Evolutionary conservation across 2,888 invertebrate species (phyloP), one percentile per base, ranked within the genome.

Genomic region (Sinodicranocentrus sp.): DNA sequence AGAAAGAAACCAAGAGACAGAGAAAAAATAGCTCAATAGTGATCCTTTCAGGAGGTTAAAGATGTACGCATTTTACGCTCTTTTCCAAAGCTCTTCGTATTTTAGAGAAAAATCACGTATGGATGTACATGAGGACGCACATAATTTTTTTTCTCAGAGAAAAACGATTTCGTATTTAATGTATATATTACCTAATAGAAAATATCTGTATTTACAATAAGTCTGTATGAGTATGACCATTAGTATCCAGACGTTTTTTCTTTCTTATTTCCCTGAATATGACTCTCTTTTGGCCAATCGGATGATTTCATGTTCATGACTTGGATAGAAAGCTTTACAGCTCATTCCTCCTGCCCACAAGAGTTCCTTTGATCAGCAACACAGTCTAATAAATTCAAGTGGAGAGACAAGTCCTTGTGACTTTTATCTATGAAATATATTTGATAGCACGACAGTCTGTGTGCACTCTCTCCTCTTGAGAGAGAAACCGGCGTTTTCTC

Each of bases 391-490:
- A 87, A 87, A 87, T 87, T 87, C 82, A 70, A 80, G 80, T 77
- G 67, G 77, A 76, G 83, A 67, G 75, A 84, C 78, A 54, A 84
- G 84, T 77, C 77, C 83, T 86, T 86, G 78, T 86, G 84, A 86
- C 86, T 85, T 86, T 88, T 88, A 87, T 88, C 85, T 85, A 54
- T 78, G 76, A 85, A 86, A 85, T 86, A 85, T 88, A 82, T 85
- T 84, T 78, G 68, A 72, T 79, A 26, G 52, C 25, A 23, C 17
- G 26, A 52, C 65, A 67, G 67, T 44, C 43, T 67, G 39, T 73
- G 13, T 28, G 17, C 44, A 19, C 39, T 15, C 25, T 59, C 63
- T 23, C 65, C 76, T 67, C 67, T 77, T 33, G 33, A 33, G 33
- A 33, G 57, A 57, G 33, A 70, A 15, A 39, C 77, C 70, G 48